Conservation (phyloP, 2,888 invertebrate species). For the Stenodema calcarata region DNA sequence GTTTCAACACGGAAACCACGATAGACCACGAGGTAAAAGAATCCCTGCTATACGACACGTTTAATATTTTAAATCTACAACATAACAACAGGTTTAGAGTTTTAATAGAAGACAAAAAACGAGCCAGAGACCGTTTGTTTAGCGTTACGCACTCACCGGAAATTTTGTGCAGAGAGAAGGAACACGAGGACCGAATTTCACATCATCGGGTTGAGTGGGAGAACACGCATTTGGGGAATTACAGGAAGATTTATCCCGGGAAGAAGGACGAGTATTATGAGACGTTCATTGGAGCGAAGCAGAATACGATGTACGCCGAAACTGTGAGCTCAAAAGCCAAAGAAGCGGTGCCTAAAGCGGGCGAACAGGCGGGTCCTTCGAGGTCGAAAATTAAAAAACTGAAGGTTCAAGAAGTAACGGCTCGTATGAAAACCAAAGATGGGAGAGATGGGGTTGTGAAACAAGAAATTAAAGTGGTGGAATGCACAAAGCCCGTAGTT, state of each 20-base stretch:
- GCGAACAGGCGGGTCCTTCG: not conserved
- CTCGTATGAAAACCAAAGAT: not conserved
- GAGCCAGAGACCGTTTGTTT: constrained; percentile 72
- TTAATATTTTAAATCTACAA: constrained; percentile 78
- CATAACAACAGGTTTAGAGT: constrained; percentile 76
- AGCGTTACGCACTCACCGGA: not conserved
- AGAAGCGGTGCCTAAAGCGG: not conserved
- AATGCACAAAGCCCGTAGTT: too few relatives aligned
- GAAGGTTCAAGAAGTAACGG: not conserved
- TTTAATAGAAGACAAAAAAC: constrained; percentile 75
- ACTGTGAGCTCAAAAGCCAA: constrained; percentile 1
- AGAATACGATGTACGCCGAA: constrained; percentile 4
- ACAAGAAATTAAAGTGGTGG: not conserved
- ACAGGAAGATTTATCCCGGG: constrained; percentile 73
- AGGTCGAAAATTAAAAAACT: not conserved
- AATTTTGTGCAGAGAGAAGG: not conserved
- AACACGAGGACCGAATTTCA: not conserved
- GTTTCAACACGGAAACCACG: constrained; percentile 87
- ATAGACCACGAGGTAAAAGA: constrained; percentile 88
- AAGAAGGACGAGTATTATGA: constrained; percentile 69
- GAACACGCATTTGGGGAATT: constrained; percentile 77
- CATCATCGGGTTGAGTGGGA: constrained; percentile 67
- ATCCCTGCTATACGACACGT: constrained; percentile 76
- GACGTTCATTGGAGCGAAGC: constrained; percentile 1
- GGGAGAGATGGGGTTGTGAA: not conserved